Evolutionary conservation across 2,113 vertebrate species (phyloP), one percentile per base, ranked within the genome.

Genomic region (Seriola quinqueradiata): DNA sequence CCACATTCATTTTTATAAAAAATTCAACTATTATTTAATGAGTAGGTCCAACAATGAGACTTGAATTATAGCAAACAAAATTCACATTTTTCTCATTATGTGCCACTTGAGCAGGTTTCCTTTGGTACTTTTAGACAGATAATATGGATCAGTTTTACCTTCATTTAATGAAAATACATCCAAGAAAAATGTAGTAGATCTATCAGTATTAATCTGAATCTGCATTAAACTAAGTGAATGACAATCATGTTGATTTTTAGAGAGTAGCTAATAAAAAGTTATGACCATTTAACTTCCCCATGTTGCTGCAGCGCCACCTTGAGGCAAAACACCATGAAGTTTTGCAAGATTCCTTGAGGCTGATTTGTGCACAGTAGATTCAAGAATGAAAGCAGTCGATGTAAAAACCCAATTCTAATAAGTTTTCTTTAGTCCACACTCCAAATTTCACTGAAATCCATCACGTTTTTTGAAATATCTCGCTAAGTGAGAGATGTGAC

Each of bases 231-330:
- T 4, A 6, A 46, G 5, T 58, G 32, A 75, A 9, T 21, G 69
- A 66, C 44, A 67, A 84, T 77, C 71, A 42, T 44, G 19, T 4
- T 3, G 19, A 38, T 54, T 75, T 44, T 55, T 52, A 5, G 40
- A 73, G 42, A 48, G 13, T 23, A 40, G 34, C 19, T n/a, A 28
- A 57, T n/a, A 16, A n/a, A 34, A 34, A 28, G 32, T 54, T 48
- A 19, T 21, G 16, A 10, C 19, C 19, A 7, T 32, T 16, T 57
- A 36, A 21, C 5, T n/a, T 54, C 52, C 34, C 5, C 21, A 1
- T 64, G 44, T 65, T 25, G 28, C 48, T 57, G 34, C 71, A 67
- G 70, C 42, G 7, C 48, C 58, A 58, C 23, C 55, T 50, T 34
- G 36, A 38, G 65, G 54, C 16, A 4, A n/a, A 28, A 28, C 28